phyloP scores from a whole-genome alignment of 2,888 invertebrate species.

The Dorcus parallelipipedus region DNA sequence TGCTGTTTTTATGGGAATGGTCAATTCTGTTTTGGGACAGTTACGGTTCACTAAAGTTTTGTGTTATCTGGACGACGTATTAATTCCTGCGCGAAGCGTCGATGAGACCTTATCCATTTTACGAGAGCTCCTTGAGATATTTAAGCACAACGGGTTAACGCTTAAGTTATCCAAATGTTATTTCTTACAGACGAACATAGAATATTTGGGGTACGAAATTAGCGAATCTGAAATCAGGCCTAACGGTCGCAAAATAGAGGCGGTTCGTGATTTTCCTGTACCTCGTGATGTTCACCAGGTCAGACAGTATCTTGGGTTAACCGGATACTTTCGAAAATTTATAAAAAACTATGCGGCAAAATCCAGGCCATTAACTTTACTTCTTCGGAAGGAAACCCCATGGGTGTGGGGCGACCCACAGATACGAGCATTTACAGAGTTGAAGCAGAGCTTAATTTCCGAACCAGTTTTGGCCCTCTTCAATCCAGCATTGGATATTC shows the following conservation, averaged over 20 bases:
- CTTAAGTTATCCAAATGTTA: too few relatives aligned
- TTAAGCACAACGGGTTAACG: too few relatives aligned
- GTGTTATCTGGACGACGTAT: neutral
- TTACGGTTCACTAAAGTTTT: slow-evolving; percentile 2
- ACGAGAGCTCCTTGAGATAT: too few relatives aligned
- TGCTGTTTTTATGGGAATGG: slow-evolving; percentile 5
- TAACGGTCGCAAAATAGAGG: too few relatives aligned
- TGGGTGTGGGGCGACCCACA: slow-evolving; percentile 17
- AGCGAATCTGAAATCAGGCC: too few relatives aligned
- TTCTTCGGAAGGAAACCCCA: slow-evolving; percentile 11
- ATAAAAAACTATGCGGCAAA: slow-evolving; percentile 5
- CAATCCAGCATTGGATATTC: slow-evolving; percentile 14
- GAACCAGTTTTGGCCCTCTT: slow-evolving; percentile 19
- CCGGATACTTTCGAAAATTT: slow-evolving; percentile 8
- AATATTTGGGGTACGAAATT: too few relatives aligned
- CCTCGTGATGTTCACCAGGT: slow-evolving; percentile 7
- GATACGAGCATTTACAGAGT: neutral
- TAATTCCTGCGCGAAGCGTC: too few relatives aligned
- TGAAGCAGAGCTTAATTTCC: slow-evolving; percentile 1
- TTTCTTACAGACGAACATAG: too few relatives aligned
- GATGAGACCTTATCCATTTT: too few relatives aligned
- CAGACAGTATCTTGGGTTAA: slow-evolving; percentile 7
- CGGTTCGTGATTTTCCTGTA: neutral
- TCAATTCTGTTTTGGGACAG: slow-evolving; percentile 3
- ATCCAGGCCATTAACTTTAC: slow-evolving; percentile 10